phyloP scores from a whole-genome alignment of 2,888 invertebrate species.

The Andrena dorsata region DNA sequence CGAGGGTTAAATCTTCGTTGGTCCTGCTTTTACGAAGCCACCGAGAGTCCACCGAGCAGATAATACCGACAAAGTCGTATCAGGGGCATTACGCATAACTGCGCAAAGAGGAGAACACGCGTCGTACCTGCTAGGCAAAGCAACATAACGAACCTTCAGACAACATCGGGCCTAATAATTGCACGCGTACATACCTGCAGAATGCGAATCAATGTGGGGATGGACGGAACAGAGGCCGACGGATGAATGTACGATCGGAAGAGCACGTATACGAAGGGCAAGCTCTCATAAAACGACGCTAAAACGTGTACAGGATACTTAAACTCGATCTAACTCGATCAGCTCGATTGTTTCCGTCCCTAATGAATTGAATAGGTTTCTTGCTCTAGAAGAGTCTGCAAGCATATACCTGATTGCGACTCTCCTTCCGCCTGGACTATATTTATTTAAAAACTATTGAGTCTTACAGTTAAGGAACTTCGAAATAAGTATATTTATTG shows the following conservation, averaged over 20 bases:
- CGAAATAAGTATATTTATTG: neutral
- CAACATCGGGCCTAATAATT: slow-evolving; percentile 79
- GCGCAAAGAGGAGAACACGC: neutral
- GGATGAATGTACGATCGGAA: slow-evolving; percentile 20
- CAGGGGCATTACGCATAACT: slow-evolving; percentile 56
- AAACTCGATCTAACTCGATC: slow-evolving; percentile 6
- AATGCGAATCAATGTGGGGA: slow-evolving; percentile 70
- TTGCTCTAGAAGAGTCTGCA: too few relatives aligned
- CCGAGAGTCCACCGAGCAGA: slow-evolving; percentile 24
- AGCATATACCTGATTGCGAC: slow-evolving; percentile 2
- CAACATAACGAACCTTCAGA: slow-evolving; percentile 74
- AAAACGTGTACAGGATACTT: slow-evolving; percentile 1
- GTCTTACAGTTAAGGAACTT: neutral
- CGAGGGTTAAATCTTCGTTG: slow-evolving; percentile 51
- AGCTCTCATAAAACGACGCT: slow-evolving; percentile 12
- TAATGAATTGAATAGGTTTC: neutral
- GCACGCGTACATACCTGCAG: slow-evolving; percentile 73
- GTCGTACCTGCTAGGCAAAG: slow-evolving; percentile 55
- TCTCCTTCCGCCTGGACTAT: neutral
- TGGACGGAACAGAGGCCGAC: slow-evolving; percentile 26
- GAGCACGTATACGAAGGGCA: neutral
- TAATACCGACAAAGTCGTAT: slow-evolving; percentile 63
- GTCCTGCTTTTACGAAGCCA: slow-evolving; percentile 43
- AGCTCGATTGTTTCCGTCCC: slow-evolving; percentile 4
- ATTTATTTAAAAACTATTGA: neutral